phyloP scores from a whole-genome alignment of 1,140 invertebrate species.

The Teleogryllus occipitalis region DNA sequence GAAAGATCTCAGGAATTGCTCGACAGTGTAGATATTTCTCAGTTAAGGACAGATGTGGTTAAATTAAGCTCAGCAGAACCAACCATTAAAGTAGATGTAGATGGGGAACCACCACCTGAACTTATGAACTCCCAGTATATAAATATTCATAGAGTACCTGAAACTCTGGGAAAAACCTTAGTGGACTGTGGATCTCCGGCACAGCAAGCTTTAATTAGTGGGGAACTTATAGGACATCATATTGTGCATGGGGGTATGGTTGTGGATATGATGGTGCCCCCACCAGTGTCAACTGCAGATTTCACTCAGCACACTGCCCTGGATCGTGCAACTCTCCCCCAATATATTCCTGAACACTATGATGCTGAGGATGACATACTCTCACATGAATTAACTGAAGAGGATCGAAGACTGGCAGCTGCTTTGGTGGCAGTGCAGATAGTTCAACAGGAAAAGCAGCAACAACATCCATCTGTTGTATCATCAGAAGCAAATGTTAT shows the following conservation, averaged over 20 bases:
- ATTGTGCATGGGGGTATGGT: slow-evolving; percentile 21
- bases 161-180: slow-evolving; percentile 16
- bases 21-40: slow-evolving; percentile 17
- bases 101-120: slow-evolving; percentile 16
- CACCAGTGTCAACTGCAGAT: background rate
- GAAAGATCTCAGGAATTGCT: slow-evolving; percentile 19
- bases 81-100: slow-evolving; percentile 8
- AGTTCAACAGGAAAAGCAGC: slow-evolving; percentile 42
- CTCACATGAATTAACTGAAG: slow-evolving; percentile 35
- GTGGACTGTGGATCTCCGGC: slow-evolving; percentile 17
- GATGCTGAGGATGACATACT: slow-evolving; percentile 19
- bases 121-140: slow-evolving; percentile 21
- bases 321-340: slow-evolving; percentile 17
- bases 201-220: slow-evolving; percentile 16
- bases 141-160: slow-evolving; percentile 21
- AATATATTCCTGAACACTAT: slow-evolving; percentile 22
- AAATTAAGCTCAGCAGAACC: slow-evolving; percentile 10
- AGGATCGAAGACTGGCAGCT: slow-evolving; percentile 41
- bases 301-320: slow-evolving; percentile 17
- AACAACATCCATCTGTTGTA: slow-evolving; percentile 30
- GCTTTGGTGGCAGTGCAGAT: slow-evolving; percentile 44
- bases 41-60: slow-evolving; percentile 21
- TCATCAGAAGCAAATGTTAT: slow-evolving; percentile 24
- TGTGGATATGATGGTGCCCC: slow-evolving; percentile 23
- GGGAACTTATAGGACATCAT: slow-evolving; percentile 20